Percentiles rank a stretch among this genome's conserved stretches.
Conservation (phyloP, 2,888 invertebrate genomes). For the Idaea biselata region DNA sequence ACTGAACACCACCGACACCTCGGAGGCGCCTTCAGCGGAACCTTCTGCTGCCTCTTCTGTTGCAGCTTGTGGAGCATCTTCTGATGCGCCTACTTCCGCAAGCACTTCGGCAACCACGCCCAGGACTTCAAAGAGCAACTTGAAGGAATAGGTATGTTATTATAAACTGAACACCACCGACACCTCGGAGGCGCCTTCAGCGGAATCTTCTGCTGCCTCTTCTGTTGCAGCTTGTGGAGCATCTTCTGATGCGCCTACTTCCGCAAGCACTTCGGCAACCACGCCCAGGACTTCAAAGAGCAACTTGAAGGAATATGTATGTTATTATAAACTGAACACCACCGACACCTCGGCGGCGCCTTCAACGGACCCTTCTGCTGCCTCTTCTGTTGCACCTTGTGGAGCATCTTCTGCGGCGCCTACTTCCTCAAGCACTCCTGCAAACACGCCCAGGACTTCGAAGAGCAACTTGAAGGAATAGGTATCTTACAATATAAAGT, state of each 20-base stretch:
- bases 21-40: constrained; percentile 15
- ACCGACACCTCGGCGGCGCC: constrained; percentile 15
- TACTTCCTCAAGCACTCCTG: neutral
- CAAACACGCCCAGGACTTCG: neutral
- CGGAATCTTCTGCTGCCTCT: neutral
- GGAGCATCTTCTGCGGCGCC: neutral
- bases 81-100: neutral
- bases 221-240: neutral
- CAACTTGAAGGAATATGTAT: neutral
- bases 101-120: no score
- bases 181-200: constrained; percentile 17
- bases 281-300: neutral
- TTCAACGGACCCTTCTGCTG: no score
- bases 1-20: constrained; percentile 19
- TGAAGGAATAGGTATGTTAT: no score
- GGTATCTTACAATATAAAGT: no score
- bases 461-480: neutral
- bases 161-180: no score
- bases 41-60: neutral
- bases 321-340: constrained; percentile 10
- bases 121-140: no score
- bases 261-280: neutral
- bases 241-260: neutral
- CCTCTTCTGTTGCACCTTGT: neutral
- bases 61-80: neutral